These are phyloP conservation scores for Lycaon pictus DNA, from an alignment of 2,113 vertebrate species.

Conservation along the genomic window DNA sequence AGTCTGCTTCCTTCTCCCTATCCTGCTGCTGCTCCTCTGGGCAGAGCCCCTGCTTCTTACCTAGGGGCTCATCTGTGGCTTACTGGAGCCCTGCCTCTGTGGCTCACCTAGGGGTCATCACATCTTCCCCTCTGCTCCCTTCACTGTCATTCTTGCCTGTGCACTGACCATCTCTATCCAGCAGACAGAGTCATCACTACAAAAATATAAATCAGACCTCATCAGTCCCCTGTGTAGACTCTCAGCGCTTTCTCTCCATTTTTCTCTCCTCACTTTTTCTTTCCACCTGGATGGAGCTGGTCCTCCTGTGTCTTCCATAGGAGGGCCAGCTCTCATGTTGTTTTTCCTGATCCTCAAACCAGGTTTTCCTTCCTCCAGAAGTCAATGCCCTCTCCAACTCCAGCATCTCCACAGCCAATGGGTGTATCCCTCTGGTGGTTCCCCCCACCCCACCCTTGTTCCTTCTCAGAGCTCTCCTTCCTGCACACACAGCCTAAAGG, in stretches of 20 bases:
- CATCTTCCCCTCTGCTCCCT: neutral
- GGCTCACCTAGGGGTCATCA: too few relatives aligned
- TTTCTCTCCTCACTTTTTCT: rapidly evolving
- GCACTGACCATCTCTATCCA: neutral
- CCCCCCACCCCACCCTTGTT: rapidly evolving
- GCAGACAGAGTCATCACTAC: neutral
- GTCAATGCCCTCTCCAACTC: neutral
- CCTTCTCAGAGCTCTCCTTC: neutral
- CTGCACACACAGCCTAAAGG: neutral
- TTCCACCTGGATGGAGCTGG: neutral
- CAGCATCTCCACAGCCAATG: neutral
- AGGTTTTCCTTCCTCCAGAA: neutral
- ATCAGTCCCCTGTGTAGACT: neutral
- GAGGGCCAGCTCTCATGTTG: neutral
- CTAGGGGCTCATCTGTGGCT: neutral
- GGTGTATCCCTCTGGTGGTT: neutral
- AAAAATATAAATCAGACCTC: neutral
- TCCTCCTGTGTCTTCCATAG: neutral
- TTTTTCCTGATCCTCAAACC: neutral
- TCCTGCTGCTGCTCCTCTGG: neutral
- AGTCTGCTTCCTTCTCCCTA: neutral
- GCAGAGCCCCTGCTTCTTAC: neutral
- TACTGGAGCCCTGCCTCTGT: too few relatives aligned
- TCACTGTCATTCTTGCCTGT: neutral
- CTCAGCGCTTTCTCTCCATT: neutral